Base-by-base conservation (phyloP, 2,797 vertebrate species). In the Xenentodon cancila region DNA sequence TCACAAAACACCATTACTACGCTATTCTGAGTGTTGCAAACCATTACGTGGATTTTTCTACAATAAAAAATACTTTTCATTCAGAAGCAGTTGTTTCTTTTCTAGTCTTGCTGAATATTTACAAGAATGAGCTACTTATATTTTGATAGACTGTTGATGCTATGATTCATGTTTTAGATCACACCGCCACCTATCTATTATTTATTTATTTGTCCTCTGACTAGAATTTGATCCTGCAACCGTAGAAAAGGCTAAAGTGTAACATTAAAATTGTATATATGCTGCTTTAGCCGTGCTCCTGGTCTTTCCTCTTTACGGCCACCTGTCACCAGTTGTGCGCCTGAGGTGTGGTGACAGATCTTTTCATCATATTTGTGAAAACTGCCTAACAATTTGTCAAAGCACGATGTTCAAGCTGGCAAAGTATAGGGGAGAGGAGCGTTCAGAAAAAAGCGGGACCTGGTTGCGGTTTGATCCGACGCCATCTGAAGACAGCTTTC, bases 401-500 rank as follows among this genome's bases (percentile, higher is more conserved):
- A 85, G 70, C 65, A 71, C 34, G 22, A 34, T 21, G 43, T 61
- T 73, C 19, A 58, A 59, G 62, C 61, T 46, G 43, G 40, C 20
- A 40, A 65, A 49, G 21, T 64, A 62, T 37, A 70, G 3, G 49
- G 68, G 73, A 76, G 61, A 78, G 78, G 86, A 69, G 68, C 72
- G 73, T 64, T 89, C 62, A 66, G 71, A 64, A 30, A 30, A 69
- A 80, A 47, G 68, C 40, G 54, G 62, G 75, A 73, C 84, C 84
- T 63, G 42, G 77, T 83, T 77, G 72, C 59, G 77, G 73, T 77
- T 87, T 92, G 89, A 90, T 88, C 81, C 54, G 2, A 16, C 72
- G 86, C 87, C 91, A 92, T 87, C 83, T 93, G 92, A 85, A 66
- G 72, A 77, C 81, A 79, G 87, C 73, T 73, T 73, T 73, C 68